Conservation (phyloP, 2,113 vertebrate genomes). For the Sturnira hondurensis region DNA sequence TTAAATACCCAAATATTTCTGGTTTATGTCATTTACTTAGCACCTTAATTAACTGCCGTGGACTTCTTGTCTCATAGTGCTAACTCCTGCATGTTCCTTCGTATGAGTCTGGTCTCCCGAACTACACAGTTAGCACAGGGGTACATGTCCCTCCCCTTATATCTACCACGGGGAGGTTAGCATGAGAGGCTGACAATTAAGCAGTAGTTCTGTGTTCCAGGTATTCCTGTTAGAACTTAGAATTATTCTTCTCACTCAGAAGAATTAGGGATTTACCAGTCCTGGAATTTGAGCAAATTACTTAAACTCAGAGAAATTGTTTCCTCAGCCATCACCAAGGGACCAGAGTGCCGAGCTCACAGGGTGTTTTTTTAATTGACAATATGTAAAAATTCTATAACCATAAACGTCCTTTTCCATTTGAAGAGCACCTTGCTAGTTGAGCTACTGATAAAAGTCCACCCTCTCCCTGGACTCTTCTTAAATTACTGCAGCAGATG, state of each 20-base stretch:
- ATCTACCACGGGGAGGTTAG: neutral
- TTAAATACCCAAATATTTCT: neutral
- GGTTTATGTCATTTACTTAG: neutral
- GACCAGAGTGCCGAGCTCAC: neutral
- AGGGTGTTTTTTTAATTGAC: neutral
- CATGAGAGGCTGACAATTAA: neutral
- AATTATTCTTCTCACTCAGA: constrained; percentile 20
- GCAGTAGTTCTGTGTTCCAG: neutral
- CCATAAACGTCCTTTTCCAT: neutral
- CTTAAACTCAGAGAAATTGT: neutral
- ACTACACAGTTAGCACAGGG: neutral
- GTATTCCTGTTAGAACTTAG: neutral
- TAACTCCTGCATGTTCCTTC: neutral
- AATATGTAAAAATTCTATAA: neutral
- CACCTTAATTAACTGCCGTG: neutral
- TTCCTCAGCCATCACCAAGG: neutral
- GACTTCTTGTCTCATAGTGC: neutral
- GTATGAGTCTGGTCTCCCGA: neutral
- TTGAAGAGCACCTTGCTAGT: neutral
- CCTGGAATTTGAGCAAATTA: neutral
- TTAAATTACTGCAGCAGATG: neutral
- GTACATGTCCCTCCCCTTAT: no score
- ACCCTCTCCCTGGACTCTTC: neutral
- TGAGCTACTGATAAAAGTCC: neutral
- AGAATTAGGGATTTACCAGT: neutral